Base-by-base conservation (phyloP, 1,140 invertebrate genomes). In the Brachionus calyciflorus region DNA sequence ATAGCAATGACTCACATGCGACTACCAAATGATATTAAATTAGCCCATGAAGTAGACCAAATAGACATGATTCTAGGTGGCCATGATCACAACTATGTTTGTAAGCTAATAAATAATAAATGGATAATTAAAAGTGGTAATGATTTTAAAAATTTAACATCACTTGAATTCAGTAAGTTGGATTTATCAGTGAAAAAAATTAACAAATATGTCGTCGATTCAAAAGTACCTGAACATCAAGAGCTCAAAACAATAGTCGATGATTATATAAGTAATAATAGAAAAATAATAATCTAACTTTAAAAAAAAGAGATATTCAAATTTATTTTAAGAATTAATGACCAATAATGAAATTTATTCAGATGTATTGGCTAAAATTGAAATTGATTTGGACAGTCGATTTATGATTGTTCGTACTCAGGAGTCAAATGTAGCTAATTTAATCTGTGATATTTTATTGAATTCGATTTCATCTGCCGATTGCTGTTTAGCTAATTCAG, bases 1-100 rank as follows among this genome's bases (percentile, higher is more conserved):
- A 93, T 95, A 81, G 93, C 93, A 1, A 83, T 95, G 51, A 94
- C 93, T 0, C 93, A 95, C 81, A 94, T 94, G 92, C 84, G 92
- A 48, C 92, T 90, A 49, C 91, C 91, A 21, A 95, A 94, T 84
- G 93, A 95, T 83, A 87, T 90, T 4, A 89, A 89, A 80, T 82
- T 94, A 46, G 92, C 92, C 0, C 90, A 92, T 83, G 87, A 90
- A 77, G 89, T 90, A 46, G 85, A 88, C 10, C 91, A 91, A 55
- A 92, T 95, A 49, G 92, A 94, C 84, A 30, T 76, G 14, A 14
- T 76, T n/a, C 17, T 70, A 19, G 77, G 70, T 44, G 84, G 84
- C 21, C 84, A 85, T 81, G 84, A 85, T 77, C 84, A 85, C 78
- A 82, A 85, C 73, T 85, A 81, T 79, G 79, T 75, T 51, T 37